A percentile compares a stretch with the other conserved stretches of the same genome.
These are phyloP conservation scores for Sarcophaga caerulescens DNA, from an alignment of 2,888 invertebrate species.

Conservation along the genomic window DNA sequence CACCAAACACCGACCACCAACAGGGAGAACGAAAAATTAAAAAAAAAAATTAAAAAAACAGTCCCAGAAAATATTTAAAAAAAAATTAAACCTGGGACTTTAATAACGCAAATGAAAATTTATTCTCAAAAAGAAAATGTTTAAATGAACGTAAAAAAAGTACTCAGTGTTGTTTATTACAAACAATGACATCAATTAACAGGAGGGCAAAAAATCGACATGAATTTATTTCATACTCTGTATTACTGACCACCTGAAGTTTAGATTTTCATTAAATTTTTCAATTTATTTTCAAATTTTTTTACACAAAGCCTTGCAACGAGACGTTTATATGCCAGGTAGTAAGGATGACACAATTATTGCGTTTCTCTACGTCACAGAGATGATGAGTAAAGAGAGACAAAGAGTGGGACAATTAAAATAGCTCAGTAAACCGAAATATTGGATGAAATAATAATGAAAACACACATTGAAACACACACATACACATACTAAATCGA, in stretches of 20 bases:
- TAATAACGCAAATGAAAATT: background rate
- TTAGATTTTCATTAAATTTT: constrained; percentile 10
- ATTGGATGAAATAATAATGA: too few species aligned
- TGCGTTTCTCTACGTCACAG: background rate
- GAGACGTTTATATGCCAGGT: background rate
- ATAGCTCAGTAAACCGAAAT: too few species aligned
- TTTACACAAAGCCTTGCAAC: background rate
- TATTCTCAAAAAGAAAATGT: too few species aligned
- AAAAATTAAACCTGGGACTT: background rate
- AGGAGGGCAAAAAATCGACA: background rate
- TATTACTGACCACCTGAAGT: constrained; percentile 46
- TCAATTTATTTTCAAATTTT: too few species aligned
- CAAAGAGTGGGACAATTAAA: too few species aligned
- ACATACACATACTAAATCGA: too few species aligned
- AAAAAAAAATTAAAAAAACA: background rate
- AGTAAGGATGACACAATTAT: background rate
- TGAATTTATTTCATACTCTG: background rate
- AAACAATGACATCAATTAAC: background rate
- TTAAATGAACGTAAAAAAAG: background rate
- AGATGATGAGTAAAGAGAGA: too few species aligned
- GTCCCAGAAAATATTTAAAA: background rate
- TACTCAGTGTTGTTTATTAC: background rate
- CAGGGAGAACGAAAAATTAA: constrained; percentile 3
- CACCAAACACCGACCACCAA: constrained; percentile 43
- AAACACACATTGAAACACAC: too few species aligned